Evolutionary conservation across 2,888 invertebrate species (phyloP), one percentile per base, ranked within the genome.

Genomic region (Drosophila ustulata): DNA sequence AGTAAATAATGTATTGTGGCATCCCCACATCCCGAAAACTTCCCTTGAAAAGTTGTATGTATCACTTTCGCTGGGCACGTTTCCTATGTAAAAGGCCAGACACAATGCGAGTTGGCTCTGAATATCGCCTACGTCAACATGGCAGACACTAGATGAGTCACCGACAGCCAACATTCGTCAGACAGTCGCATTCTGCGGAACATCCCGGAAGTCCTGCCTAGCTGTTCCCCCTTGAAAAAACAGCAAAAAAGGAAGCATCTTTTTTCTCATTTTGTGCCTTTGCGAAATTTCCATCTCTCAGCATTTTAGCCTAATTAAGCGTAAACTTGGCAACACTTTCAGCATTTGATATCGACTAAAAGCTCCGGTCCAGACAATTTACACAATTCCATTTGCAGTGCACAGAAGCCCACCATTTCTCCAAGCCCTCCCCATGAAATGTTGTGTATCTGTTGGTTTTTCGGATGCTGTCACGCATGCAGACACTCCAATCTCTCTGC

Each of bases 281-380:
- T 53, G 8, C 7, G 43, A 45, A 56, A 46, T 32, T 62, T 67
- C 37, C 46, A 61, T 51, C 43, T 62, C 37, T 66, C 46, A 59
- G 45, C 65, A 71, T 80, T 78, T 89, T 82, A 89, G 89, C 82
- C 88, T 84, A 86, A 89, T 86, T 89, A 84, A 59, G 82, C 85
- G 76, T 76, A 82, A 84, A 82, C 74, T 85, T 84, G 85, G 88
- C 85, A 84, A 71, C 82, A 84, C 85, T 89, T 75, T 82, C 63
- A 25, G 67, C 34, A 11, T 50, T 47, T 45, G 52, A 59, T 34
- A 66, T 43, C 56, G 52, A 37, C 45, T 28, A 52, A 65, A 57
- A 52, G 64, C 56, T 68, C 13, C 41, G 37, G 28, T 2, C 56
- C 67, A 75, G 78, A 78, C 81, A 63, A 13, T 61, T 50, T 59